Evolutionary conservation across 2,888 invertebrate genomes (phyloP), one percentile per base, ranked within the genome.

Genomic region (Alitta virens): DNA sequence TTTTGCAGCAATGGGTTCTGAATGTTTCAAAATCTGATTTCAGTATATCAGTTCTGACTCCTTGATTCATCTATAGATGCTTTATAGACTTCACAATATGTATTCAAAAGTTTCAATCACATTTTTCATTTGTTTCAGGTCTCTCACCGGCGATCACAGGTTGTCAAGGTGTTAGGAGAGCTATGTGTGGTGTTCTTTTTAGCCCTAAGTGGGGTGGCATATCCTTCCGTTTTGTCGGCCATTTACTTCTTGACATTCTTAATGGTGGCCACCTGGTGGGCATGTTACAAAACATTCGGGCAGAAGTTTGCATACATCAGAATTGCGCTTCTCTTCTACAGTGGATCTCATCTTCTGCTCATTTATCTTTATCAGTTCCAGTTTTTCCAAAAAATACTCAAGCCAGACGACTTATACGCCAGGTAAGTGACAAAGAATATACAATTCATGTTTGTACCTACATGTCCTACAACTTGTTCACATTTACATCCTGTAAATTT

Each of bases 191-290:
- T 73, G 1, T 42, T 78, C 40, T 68, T 79, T 14, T 64, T 80
- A 56, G 77, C 74, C 26, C 71, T 72, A n/a, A 71, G 75, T 9
- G 91, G 90, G 0, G 88, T 90, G 64, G 84, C 93, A 77, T 87
- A 90, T 50, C 96, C 96, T 1, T 92, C 93, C 59, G 84, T 91
- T 33, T 88, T 89, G 24, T 91, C 91, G 46, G 90, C 90, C 12
- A 85, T 94, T 51, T 96, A 97, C 83, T 95, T 92, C 83, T 76
- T 94, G 59, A 86, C 90, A 62, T 96, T 96, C 82, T 85, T 97
- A 76, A 87, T 87, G 18, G 87, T 90, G 26, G 90, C 91, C 61
- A 93, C 94, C 1, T 71, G 76, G 70, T 79, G 79, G 80, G 89
- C 93, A 24, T 88, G 90, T 72, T 91, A 90, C 75, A 87, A 86